Conservation (phyloP, 2,888 invertebrate genomes). For the Marasmarcha lunaedactyla region DNA sequence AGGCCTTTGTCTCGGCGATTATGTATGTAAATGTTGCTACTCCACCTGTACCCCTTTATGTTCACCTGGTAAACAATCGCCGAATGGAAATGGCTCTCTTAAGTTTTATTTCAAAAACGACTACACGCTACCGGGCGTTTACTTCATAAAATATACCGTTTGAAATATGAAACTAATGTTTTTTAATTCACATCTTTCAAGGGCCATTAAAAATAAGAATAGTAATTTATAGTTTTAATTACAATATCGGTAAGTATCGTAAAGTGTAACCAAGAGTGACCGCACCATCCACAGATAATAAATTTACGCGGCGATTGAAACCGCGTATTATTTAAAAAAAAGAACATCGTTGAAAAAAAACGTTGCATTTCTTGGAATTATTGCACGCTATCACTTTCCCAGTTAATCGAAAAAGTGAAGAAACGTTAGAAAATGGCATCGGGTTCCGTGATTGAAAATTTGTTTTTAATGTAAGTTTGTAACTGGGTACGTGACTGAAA, state of each 20-base stretch:
- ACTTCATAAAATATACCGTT: constrained; percentile 11
- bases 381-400: constrained; percentile 29
- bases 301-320: constrained; percentile 29
- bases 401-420: constrained; percentile 1
- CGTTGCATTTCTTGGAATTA: constrained; percentile 14
- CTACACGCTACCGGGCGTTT: too few relatives aligned
- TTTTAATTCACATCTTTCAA: not conserved
- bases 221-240: not conserved
- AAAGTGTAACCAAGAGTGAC: not conserved
- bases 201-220: constrained; percentile 1
- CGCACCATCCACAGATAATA: constrained; percentile 26
- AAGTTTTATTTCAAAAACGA: too few relatives aligned
- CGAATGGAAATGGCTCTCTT: constrained; percentile 27
- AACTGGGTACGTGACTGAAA: constrained; percentile 7
- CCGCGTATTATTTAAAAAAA: constrained; percentile 26
- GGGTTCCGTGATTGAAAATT: constrained; percentile 5
- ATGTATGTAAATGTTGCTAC: constrained; percentile 43
- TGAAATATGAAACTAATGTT: not conserved
- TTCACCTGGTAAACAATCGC: constrained; percentile 46
- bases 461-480: constrained; percentile 14
- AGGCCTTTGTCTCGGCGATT: constrained; percentile 56
- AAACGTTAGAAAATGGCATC: not conserved
- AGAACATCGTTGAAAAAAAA: constrained; percentile 16
- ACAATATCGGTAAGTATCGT: not conserved
- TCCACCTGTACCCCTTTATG: constrained; percentile 55